Percentiles rank a stretch among this genome's conserved stretches.
phyloP scores from a whole-genome alignment of 2,797 vertebrate species.

The Tenualosa thibaudeaui region DNA sequence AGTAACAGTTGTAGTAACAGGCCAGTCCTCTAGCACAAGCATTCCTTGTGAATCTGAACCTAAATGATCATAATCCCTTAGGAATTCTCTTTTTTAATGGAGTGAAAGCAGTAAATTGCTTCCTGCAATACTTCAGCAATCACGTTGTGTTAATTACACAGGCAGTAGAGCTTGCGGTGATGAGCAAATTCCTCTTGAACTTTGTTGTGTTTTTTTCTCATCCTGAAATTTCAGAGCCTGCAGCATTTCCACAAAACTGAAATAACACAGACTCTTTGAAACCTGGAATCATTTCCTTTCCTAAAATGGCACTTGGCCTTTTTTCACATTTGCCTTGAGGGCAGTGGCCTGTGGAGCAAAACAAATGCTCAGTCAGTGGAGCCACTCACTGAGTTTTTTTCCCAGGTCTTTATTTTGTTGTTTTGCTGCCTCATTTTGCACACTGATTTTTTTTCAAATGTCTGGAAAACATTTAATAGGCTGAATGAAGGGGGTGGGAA shows the following conservation, averaged over 20 bases:
- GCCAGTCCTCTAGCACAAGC: not conserved
- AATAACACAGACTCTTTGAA: conserved; percentile 53
- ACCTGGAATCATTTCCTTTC: conserved; percentile 48
- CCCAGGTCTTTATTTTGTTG: conserved; percentile 8
- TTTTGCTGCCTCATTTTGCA: conserved; percentile 5
- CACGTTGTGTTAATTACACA: conserved; percentile 57
- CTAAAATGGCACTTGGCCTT: conserved; percentile 52
- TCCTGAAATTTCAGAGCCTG: conserved; percentile 55
- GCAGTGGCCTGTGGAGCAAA: conserved; percentile 26
- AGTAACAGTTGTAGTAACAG: conserved; percentile 4
- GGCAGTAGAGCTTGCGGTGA: conserved; percentile 52
- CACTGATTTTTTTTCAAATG: not conserved
- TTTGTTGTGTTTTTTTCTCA: conserved; percentile 47
- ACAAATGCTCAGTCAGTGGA: conserved; percentile 30
- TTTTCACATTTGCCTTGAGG: conserved; percentile 22
- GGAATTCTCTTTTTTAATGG: conserved; percentile 26
- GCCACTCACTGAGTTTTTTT: not conserved
- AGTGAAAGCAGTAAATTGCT: conserved; percentile 48
- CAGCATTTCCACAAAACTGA: conserved; percentile 54
- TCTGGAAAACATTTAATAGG: conserved; percentile 10
- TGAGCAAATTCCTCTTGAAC: conserved; percentile 51
- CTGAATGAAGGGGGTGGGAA: not conserved
- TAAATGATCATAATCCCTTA: conserved; percentile 19
- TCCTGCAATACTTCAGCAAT: conserved; percentile 54
- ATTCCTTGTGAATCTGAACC: conserved; percentile 6